Evolutionary conservation across 1,140 invertebrate genomes (phyloP).

Genomic region (Bombus breviceps): DNA sequence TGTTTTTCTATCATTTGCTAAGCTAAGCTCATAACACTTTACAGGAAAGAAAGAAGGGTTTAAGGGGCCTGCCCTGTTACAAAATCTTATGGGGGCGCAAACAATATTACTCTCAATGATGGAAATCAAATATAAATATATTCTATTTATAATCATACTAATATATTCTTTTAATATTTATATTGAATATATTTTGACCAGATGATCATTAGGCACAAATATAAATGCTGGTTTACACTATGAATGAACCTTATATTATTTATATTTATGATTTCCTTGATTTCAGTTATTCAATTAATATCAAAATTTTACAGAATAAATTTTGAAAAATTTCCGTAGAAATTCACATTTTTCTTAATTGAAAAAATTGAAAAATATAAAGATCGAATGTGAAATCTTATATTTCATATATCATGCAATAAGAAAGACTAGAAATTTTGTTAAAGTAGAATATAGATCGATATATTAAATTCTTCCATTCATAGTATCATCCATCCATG

Average conservation of each 20-base stretch:
- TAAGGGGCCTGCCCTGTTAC: conserved; percentile 80
- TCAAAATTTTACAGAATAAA: no score
- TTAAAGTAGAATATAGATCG: conserved; percentile 3
- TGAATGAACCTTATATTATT: conserved; percentile 53
- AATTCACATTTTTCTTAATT: background rate
- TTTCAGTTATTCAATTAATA: no score
- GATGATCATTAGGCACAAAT: conserved; percentile 71
- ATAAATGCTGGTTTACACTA: conserved; percentile 62
- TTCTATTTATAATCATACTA: conserved; percentile 66
- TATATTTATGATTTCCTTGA: background rate
- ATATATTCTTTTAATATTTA: conserved; percentile 61
- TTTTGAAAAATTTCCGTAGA: background rate
- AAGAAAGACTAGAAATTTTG: conserved; percentile 18
- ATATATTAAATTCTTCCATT: conserved; percentile 51
- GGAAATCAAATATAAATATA: conserved; percentile 76
- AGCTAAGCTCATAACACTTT: conserved; percentile 79
- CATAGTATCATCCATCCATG: conserved; percentile 64
- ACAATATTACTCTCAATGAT: conserved; percentile 74
- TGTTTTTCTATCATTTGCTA: conserved; percentile 75
- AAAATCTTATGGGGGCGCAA: conserved; percentile 74
- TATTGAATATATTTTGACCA: conserved; percentile 69
- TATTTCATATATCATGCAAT: background rate
- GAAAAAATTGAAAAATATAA: background rate
- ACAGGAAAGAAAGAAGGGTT: conserved; percentile 74
- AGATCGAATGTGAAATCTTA: background rate